Base-by-base conservation (phyloP, 2,113 vertebrate genomes). In the Pterophyllum scalare region DNA sequence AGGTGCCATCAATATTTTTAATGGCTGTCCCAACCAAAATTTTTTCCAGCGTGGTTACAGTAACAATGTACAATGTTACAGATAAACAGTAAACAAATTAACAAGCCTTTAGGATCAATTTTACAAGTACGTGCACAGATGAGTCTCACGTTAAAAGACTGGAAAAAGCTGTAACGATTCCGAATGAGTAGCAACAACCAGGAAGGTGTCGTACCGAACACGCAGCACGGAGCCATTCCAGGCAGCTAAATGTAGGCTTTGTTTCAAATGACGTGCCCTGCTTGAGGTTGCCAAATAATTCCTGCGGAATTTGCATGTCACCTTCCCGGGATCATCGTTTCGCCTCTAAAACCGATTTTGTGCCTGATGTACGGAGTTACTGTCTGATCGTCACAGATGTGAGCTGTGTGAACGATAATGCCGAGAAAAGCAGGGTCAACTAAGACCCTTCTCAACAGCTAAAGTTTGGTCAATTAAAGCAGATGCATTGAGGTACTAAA, bases 191-290 rank as follows among this genome's bases (percentile, higher is more conserved):
- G 38, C n/a, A 26, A 65, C 43, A 67, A 46, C 22, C 40, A 46
- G 64, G 38, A 67, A 46, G 64, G 40, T 46, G 64, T 67, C 64
- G 26, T 19, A 46, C 64, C 28, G 26, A 70, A 70, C 43, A 20
- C 20, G 2, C 2, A 70, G 14, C 11, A 49, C 4, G 43, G 3
- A 15, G 13, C 43, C 43, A 15, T 46, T 13, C 1, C 2, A 49
- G 17, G 46, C 15, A 49, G 46, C 46, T 17, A 49, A 15, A 14
- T 49, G 14, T 49, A 6, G 14, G 14, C 46, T 49, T 49, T 17
- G 46, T 17, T 49, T 49, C 46, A 49, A 49, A 49, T 17, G 46
- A 15, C 6, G 46, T 6, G 4, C 46, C 46, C 13, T 49, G 13
- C 5, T 49, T 49, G 46, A 49, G 46, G 2, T 6, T 49, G 46